Evolutionary conservation across 2,888 invertebrate genomes (phyloP), one percentile per base, ranked within the genome.

Genomic region (Eristalis tenax): DNA sequence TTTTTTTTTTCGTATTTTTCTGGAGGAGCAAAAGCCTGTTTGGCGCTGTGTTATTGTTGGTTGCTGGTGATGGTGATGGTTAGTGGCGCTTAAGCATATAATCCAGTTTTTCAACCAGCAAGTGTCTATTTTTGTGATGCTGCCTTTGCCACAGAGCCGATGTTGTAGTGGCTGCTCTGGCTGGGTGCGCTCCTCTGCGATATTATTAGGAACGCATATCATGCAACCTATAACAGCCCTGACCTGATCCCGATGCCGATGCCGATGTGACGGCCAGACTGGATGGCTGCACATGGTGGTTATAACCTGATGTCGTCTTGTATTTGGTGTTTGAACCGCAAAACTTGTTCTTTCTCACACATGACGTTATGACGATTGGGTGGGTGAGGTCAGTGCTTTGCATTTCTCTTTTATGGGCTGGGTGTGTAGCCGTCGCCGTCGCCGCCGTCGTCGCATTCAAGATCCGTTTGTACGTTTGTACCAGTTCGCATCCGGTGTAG

Each of bases 91-190:
- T 79, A 84, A 88, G 84, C 80, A 80, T 84, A 88, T 81, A 88
- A 84, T 88, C 88, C 87, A 87, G 87, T 87, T 87, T 87, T 80
- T 87, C 83, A 87, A 79, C 75, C 75, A 83, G 75, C 87, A 87
- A 87, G 87, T 87, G 87, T 83, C 87, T 87, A 87, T 87, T 87
- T 87, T 80, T 83, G 87, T 87, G 87, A 87, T 82, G 83, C 86
- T 86, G 86, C n/a, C n/a, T n/a, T n/a, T n/a, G n/a, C 82, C 50
- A 26, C 32, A 8, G 28, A 23, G 43, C 38, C 68, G 18, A 77
- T 75, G 74, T 28, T 61, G 65, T 65, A 70, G 85, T 82, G 50
- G 18, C 18, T 6, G 82, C 68, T 76, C 71, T 83, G 8, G 32
- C 75, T 81, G 73, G 50, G 50, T n/a, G 76, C 68, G 28, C 63